Base-by-base conservation (phyloP, 1,140 invertebrate species). In the Drosophila nigromelanica region DNA sequence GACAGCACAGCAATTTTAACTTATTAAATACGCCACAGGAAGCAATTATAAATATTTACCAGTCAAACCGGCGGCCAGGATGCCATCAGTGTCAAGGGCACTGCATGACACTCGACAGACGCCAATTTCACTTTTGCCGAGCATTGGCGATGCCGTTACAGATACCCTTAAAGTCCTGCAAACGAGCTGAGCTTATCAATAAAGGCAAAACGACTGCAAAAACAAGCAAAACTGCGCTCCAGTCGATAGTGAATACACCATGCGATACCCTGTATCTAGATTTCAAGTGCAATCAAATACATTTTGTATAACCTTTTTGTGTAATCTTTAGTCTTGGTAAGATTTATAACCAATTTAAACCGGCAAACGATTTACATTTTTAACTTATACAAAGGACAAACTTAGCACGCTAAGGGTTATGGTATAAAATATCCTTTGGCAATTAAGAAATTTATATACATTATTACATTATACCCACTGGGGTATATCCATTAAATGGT, bases 1-100 rank as follows among this genome's bases (percentile, higher is more conserved):
- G n/a, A 39, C 12, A 39, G 37, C 37, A 40, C 5, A n/a, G 27
- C 4, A 35, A 24, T 48, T 62, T 58, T 37, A 14, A 58, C 42
- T 68, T 52, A 55, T 61, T 73, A 73, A 69, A 68, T 47, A 33
- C 58, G 33, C 11, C 55, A 62, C 40, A 63, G 78, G 73, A 80
- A 80, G 63, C 68, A 80, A 80, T 76, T 80, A 66, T 80, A 75
- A 72, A 60, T 60, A 56, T 66, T 56, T 48, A 18, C 18, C 35
- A 51, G 52, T 60, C 54, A 67, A 43, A 58, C 48, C 40, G 47
- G 59, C 56, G 52, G n/a, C 43, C 40, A 42, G 40, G 42, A 18
- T 48, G 54, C 59, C 66, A 76, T 80, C 72, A 76, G 55, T 80
- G 78, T 80, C 78, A 76, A 76, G 78, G 78, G 73, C 72, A 62